Evolutionary conservation across 2,797 vertebrate species (phyloP).

Genomic region (Enteromius afrohamiltoni): DNA sequence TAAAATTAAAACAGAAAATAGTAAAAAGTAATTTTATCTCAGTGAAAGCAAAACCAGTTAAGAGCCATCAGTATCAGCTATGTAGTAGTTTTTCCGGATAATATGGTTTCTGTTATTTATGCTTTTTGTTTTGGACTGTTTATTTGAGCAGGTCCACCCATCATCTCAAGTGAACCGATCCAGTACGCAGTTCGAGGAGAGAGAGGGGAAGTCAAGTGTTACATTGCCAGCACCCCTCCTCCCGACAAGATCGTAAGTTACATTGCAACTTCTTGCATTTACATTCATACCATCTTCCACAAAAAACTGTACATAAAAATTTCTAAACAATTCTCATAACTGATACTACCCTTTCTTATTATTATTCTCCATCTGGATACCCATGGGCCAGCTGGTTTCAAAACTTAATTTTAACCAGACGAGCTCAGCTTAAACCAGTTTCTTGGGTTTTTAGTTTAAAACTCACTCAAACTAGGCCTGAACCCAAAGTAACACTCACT

Average conservation of each 20-base stretch:
- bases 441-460: slow-evolving; percentile 24
- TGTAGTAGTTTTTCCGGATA: neutral
- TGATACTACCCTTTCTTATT: neutral
- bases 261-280: neutral
- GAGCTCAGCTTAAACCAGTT: slow-evolving; percentile 18
- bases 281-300: neutral
- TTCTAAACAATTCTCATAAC: neutral
- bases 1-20: neutral
- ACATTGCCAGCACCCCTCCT: slow-evolving; percentile 91
- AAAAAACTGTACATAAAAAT: too few relatives aligned
- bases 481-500: neutral
- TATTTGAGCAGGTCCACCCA: slow-evolving; percentile 83
- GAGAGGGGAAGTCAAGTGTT: slow-evolving; percentile 91
- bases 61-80: neutral
- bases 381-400: neutral
- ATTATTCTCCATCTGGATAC: neutral
- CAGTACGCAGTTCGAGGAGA: slow-evolving; percentile 89
- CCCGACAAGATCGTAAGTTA: slow-evolving; percentile 95
- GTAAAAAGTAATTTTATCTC: neutral
- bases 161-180: slow-evolving; percentile 91
- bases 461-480: slow-evolving; percentile 25
- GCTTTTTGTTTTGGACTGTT: slow-evolving; percentile 21
- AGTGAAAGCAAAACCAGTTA: neutral
- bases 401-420: neutral
- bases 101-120: neutral